Evolutionary conservation across 2,888 invertebrate genomes (phyloP).

Genomic region (Parnassius smintheus): DNA sequence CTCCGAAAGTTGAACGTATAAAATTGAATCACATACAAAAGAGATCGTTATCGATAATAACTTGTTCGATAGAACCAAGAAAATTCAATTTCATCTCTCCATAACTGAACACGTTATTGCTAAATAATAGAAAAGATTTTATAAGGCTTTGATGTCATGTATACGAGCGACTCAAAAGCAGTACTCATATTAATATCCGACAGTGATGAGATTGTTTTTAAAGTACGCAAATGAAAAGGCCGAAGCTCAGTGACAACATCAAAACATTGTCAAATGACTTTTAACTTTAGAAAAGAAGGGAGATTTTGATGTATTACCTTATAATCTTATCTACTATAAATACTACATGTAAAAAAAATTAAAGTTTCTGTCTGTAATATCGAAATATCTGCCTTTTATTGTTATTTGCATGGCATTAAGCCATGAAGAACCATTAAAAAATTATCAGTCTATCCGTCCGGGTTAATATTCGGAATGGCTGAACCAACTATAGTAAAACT

Average conservation of each 20-base stretch:
- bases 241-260: neutral
- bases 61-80: slow-evolving; percentile 18
- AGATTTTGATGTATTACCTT: too few species aligned
- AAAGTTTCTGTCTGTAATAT: too few species aligned
- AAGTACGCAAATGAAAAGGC: neutral
- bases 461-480: too few species aligned
- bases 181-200: slow-evolving; percentile 3
- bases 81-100: slow-evolving; percentile 22
- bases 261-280: too few species aligned
- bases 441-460: too few species aligned
- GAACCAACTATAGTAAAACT: too few species aligned
- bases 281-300: too few species aligned
- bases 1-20: slow-evolving; percentile 14
- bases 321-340: too few species aligned
- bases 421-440: too few species aligned
- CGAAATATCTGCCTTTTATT: too few species aligned
- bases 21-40: slow-evolving; percentile 25
- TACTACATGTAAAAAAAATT: too few species aligned
- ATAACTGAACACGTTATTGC: slow-evolving; percentile 24
- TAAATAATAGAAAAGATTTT: slow-evolving; percentile 22
- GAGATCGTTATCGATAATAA: slow-evolving; percentile 24
- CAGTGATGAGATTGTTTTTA: slow-evolving; percentile 3
- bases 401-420: too few species aligned
- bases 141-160: slow-evolving; percentile 10
- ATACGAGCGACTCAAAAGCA: slow-evolving; percentile 7